Evolutionary conservation across 2,113 vertebrate genomes (phyloP), one percentile per base, ranked within the genome.

Genomic region (Butorides virescens): DNA sequence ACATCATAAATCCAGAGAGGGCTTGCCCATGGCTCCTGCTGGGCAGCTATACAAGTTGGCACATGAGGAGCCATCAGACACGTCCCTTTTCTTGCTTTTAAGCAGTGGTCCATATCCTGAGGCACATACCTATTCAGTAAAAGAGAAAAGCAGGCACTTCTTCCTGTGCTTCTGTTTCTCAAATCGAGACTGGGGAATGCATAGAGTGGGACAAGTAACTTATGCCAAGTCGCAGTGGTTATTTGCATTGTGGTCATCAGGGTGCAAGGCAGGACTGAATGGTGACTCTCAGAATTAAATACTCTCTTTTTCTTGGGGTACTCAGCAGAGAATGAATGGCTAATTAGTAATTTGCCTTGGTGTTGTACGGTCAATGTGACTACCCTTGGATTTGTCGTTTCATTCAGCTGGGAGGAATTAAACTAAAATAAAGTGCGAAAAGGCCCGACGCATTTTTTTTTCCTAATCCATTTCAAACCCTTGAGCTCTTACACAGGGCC

Each of bases 291-390:
- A 91, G 90, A 94, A 94, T 77, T 88, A 88, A 96, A 88, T 25
- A 67, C 32, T 86, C 50, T 93, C 21, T 16, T 90, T 88, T 93
- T 90, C 46, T 92, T 42, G 14, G 22, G 63, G 32, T 55, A 66
- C n/a, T 92, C 79, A 91, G 39, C 12, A 86, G 30, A 84, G 55
- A 94, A 93, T 78, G 49, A 94, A 75, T 81, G 92, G 66, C 70
- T 88, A 94, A 94, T 92, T 95, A 92, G 89, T 61, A 93, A 91
- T 84, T 96, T 95, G 71, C 46, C 42, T 95, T 70, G 55, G 66
- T 70, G 70, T 93, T 93, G 63, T 71, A 83, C 0, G 0, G 70
- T 53, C 65, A 81, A 4, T 73, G 84, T 93, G 75, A 89, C 92
- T 61, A 76, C 50, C 37, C 85, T 93, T 88, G 61, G 50, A 56